These are phyloP conservation scores for Amiota communis DNA, from an alignment of 2,888 invertebrate genomes.

Conservation along the genomic window DNA sequence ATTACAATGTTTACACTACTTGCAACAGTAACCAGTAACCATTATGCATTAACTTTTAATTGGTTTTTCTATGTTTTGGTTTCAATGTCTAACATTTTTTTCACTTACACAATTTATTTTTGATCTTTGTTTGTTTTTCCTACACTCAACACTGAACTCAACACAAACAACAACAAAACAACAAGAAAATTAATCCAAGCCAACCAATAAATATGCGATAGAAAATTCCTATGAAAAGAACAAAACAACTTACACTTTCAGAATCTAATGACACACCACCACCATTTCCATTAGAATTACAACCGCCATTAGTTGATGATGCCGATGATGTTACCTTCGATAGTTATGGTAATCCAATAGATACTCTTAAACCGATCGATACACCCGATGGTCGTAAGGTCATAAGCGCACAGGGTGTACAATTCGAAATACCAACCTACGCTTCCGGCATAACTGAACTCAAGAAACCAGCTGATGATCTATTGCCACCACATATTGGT, in stretches of 20 bases:
- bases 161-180: conserved; percentile 38
- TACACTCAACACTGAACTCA: not conserved
- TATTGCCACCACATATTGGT: conserved; percentile 72
- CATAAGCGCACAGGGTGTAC: conserved; percentile 68
- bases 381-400: conserved; percentile 71
- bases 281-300: conserved; percentile 71
- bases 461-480: conserved; percentile 68
- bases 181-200: conserved; percentile 13
- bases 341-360: conserved; percentile 72
- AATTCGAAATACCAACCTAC: conserved; percentile 73
- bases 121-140: not conserved
- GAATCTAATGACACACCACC: conserved; percentile 71
- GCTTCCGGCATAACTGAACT: conserved; percentile 73
- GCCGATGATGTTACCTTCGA: conserved; percentile 57
- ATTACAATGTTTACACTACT: not conserved
- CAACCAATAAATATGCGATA: conserved; percentile 29
- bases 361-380: conserved; percentile 66
- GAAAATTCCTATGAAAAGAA: conserved; percentile 21
- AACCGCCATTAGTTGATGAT: conserved; percentile 62
- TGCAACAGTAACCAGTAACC: no score
- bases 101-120: conserved; percentile 13
- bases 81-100: not conserved
- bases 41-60: not conserved
- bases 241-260: conserved; percentile 49
- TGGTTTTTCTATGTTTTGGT: not conserved